A percentile compares a stretch with the other conserved stretches of the same genome.
Conservation (phyloP, 2,888 invertebrate species). For the Caenorhabditis sinica region DNA sequence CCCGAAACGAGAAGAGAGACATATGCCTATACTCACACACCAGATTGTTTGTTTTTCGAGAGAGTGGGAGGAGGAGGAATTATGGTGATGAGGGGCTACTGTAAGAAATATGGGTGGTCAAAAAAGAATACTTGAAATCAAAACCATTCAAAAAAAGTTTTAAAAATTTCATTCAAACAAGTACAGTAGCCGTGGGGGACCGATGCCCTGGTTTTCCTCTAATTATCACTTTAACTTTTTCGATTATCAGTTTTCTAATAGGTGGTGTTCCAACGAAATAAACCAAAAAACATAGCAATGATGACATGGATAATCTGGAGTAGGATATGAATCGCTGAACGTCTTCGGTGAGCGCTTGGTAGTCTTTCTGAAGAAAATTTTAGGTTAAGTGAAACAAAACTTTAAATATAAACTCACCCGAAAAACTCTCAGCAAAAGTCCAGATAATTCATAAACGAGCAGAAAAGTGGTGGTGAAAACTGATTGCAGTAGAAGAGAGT, state of each 20-base stretch:
- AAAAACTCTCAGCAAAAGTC: constrained; percentile 1
- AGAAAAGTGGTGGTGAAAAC: neutral
- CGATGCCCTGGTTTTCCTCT: constrained; percentile 4
- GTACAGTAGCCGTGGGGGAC: constrained; percentile 12
- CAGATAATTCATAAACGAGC: neutral
- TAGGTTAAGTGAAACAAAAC: neutral
- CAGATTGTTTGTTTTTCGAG: constrained; percentile 32
- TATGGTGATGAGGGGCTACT: constrained; percentile 8
- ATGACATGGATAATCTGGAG: neutral
- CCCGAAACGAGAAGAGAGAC: constrained; percentile 27
- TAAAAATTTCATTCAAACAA: constrained; percentile 5
- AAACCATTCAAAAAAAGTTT: too few species aligned
- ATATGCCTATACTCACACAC: neutral
- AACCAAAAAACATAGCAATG: constrained; percentile 13
- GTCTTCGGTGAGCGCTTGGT: neutral
- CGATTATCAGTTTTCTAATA: constrained; percentile 9
- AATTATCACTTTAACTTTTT: neutral
- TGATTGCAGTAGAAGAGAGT: constrained; percentile 15
- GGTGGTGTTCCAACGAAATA: constrained; percentile 12
- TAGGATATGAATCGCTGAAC: neutral
- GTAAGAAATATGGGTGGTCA: too few species aligned
- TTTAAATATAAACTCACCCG: neutral
- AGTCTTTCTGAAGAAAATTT: constrained; percentile 16
- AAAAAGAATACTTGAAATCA: too few species aligned
- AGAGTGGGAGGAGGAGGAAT: too few species aligned